A percentile compares a stretch with the other conserved stretches of the same genome.
Conservation (phyloP, 2,113 vertebrate species). For the Larimichthys crocea region DNA sequence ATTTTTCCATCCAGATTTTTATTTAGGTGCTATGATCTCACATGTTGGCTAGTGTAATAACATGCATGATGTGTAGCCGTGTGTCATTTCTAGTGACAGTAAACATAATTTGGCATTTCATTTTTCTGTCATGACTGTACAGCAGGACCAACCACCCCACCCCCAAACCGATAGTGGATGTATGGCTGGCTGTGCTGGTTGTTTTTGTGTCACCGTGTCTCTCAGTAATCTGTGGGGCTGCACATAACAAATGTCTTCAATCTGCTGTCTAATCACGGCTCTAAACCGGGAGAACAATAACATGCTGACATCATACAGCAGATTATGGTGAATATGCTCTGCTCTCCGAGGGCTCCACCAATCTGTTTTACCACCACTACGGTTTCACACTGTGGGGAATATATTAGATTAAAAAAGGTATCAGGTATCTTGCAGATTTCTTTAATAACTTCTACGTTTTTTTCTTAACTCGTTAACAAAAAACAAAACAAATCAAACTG, state of each 20-base stretch:
- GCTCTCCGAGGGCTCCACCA: conserved; percentile 26
- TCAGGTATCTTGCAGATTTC: conserved; percentile 6
- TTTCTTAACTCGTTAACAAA: conserved; percentile 7
- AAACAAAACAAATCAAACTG: conserved; percentile 16
- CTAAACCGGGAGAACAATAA: conserved; percentile 60
- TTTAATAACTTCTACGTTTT: not conserved
- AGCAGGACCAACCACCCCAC: not conserved
- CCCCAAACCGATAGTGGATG: not conserved
- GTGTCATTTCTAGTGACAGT: conserved; percentile 14
- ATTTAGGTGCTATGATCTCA: not conserved
- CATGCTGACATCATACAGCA: conserved; percentile 59
- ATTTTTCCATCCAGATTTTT: not conserved
- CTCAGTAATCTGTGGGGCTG: conserved; percentile 53
- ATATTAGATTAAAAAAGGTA: conserved; percentile 7
- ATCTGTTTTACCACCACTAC: conserved; percentile 48
- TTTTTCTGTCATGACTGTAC: conserved; percentile 13
- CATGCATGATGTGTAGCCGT: not conserved
- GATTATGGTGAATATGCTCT: conserved; percentile 69
- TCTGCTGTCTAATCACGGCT: conserved; percentile 74
- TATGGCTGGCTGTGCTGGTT: conserved; percentile 26
- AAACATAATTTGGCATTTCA: not conserved
- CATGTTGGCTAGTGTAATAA: not conserved
- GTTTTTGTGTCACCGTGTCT: conserved; percentile 23
- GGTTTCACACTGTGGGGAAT: not conserved
- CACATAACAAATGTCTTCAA: conserved; percentile 73